Base-by-base conservation (phyloP, 2,797 vertebrate genomes). In the Nyctalus aviator region DNA sequence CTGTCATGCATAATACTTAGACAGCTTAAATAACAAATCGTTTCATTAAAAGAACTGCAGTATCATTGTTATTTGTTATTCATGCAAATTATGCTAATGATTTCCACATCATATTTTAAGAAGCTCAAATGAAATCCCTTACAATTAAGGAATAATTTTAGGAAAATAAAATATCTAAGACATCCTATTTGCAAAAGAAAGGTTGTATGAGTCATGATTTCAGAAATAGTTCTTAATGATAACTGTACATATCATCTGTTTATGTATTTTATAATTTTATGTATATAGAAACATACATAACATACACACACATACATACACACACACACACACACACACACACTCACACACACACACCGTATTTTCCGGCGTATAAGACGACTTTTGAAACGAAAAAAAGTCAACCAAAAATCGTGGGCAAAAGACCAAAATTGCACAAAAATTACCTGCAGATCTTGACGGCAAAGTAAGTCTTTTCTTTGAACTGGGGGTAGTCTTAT, bases 41-140 rank as follows among this genome's bases (percentile, higher is more conserved):
- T 96, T 97, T 92, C 90, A 95, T 96, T 96, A 96, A 92, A 90
- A 92, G 64, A 94, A 94, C 76, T 89, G 66, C 57, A 92, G 25
- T 83, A 94, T 81, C 90, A 90, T 94, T 95, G 83, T 90, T 95
- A 95, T 96, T 96, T 96, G 89, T 92, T 96, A 96, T 93, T 92
- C 71, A 86, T 83, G 96, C 50, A 94, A 96, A 95, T 93, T 93
- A 90, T 90, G 76, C 32, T 96, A 94, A 94, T 97, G 37, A 84
- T 89, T 75, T 68, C 3, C 23, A 85, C 86, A 59, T 71, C 73
- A 82, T 90, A 86, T 84, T 84, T 95, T 91, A 94, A 86, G 46
- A 92, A 66, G 53, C 32, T 59, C 90, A 93, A 68, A 82, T 92
- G 79, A 95, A 92, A 23, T 85, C 3, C 15, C 27, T 84, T 93